phyloP scores from a whole-genome alignment of 2,113 vertebrate genomes.

The Muntiacus reevesi region DNA sequence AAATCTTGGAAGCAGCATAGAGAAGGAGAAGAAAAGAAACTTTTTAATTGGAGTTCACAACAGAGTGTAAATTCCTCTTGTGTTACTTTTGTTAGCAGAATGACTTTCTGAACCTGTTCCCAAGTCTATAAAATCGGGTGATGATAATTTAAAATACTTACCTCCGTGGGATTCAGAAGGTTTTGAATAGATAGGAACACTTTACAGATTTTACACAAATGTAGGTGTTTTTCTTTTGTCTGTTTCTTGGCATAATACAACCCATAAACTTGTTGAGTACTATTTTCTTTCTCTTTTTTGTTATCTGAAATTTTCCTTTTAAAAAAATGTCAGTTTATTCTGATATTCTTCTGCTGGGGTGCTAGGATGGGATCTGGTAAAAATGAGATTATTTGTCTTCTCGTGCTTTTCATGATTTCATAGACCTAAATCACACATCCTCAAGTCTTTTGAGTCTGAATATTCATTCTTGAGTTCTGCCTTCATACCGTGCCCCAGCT shows the following conservation, averaged over 20 bases:
- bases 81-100: not conserved
- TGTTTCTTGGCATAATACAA: not conserved
- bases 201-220: slow-evolving; percentile 9
- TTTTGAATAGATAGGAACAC: not conserved
- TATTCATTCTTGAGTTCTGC: not conserved
- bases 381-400: not conserved
- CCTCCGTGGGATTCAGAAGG: not conserved
- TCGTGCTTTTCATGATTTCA: not conserved
- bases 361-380: not conserved
- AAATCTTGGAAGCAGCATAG: not conserved
- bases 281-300: not conserved
- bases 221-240: not conserved
- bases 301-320: not conserved
- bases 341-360: not conserved
- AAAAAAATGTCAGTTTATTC: not conserved
- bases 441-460: not conserved
- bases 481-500: not conserved
- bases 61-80: not conserved
- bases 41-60: not conserved
- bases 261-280: not conserved
- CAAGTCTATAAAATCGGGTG: not conserved
- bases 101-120: not conserved
- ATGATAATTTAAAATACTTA: not conserved
- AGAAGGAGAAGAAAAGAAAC: not conserved
- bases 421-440: not conserved